Conservation (phyloP, 1,140 invertebrate genomes). For the Apis laboriosa region DNA sequence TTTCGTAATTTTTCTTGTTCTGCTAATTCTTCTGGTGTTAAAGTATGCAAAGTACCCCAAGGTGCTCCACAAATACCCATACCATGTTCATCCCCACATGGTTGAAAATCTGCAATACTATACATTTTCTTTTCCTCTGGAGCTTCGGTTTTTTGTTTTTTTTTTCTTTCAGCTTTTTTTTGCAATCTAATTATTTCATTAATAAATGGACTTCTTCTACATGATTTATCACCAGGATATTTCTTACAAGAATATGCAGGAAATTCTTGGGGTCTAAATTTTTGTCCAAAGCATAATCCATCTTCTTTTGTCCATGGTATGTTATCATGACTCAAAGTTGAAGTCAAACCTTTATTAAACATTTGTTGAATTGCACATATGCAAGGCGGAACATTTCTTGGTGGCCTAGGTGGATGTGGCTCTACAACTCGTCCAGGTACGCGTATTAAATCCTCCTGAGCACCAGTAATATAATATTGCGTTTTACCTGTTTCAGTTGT, state of each 20-base stretch:
- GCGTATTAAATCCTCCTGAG: slow-evolving; percentile 55
- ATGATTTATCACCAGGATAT: slow-evolving; percentile 60
- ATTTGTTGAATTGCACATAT: slow-evolving; percentile 60
- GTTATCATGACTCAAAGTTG: slow-evolving; percentile 41
- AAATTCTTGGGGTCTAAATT: slow-evolving; percentile 55
- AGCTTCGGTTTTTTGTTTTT: not conserved
- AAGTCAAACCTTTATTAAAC: slow-evolving; percentile 36
- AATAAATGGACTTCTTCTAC: slow-evolving; percentile 60
- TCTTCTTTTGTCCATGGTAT: slow-evolving; percentile 58
- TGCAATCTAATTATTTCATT: slow-evolving; percentile 30
- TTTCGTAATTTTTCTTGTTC: slow-evolving; percentile 48
- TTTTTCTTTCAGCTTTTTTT: not conserved
- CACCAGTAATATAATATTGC: slow-evolving; percentile 58
- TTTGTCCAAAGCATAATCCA: slow-evolving; percentile 63
- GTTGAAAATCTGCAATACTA: slow-evolving; percentile 55
- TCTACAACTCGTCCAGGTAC: slow-evolving; percentile 49
- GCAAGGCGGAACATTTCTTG: slow-evolving; percentile 69
- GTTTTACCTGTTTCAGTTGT: slow-evolving; percentile 57
- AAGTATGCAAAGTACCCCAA: slow-evolving; percentile 53
- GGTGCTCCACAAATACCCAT: slow-evolving; percentile 57
- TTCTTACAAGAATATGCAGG: slow-evolving; percentile 58
- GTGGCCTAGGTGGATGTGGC: slow-evolving; percentile 5
- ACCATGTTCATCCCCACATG: slow-evolving; percentile 62
- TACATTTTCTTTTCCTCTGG: slow-evolving; percentile 51
- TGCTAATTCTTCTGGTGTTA: slow-evolving; percentile 48